Base-by-base conservation (phyloP, 2,888 invertebrate genomes). In the Agonopterix alstromeriana region DNA sequence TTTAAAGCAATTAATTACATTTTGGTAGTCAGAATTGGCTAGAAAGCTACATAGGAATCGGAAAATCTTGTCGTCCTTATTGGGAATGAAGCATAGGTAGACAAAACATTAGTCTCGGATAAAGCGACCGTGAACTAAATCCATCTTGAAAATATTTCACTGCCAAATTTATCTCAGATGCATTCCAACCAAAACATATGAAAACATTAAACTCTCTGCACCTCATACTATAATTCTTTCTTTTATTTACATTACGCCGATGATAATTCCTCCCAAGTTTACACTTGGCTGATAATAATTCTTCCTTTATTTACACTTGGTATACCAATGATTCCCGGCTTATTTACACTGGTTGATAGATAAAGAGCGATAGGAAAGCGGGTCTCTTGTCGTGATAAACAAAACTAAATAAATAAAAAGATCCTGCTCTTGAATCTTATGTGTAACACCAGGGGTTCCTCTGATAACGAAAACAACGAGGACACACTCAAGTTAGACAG, bases 281-380 rank as follows among this genome's bases (percentile, higher is more conserved):
- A 83, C 74, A 67, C 67, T 66, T 53, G 55, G 54, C 72, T 72
- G 78, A 81, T 80, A 79, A 79, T 78, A 81, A 73, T 80, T 82
- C 72, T 80, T 74, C 65, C 66, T 77, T 67, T 82, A 79, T 83
- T 82, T 83, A 84, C 73, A 67, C 64, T 76, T 5, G 27, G 27
- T 27, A 71, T 54, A 61, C 72, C 76, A 75, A 80, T 81, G 78
- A 76, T 76, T 78, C 70, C 62, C 54, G 66, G 61, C 69, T 70
- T 81, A 76, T 81, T 77, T 81, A 83, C 70, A 75, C 76, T 72
- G 73, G 76, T 77, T 82, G 77, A 81, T 79, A 82, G 81, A 82
- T 80, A 82, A 81, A 82, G 72, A 63, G 74, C 75, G 82, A 81
- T 78, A 80, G 71, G 65, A 65, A 60, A 67, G 78, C 78, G 80